These are phyloP conservation scores for Himantopus leucocephalus DNA, from an alignment of 2,113 vertebrate genomes.

Conservation along the genomic window DNA sequence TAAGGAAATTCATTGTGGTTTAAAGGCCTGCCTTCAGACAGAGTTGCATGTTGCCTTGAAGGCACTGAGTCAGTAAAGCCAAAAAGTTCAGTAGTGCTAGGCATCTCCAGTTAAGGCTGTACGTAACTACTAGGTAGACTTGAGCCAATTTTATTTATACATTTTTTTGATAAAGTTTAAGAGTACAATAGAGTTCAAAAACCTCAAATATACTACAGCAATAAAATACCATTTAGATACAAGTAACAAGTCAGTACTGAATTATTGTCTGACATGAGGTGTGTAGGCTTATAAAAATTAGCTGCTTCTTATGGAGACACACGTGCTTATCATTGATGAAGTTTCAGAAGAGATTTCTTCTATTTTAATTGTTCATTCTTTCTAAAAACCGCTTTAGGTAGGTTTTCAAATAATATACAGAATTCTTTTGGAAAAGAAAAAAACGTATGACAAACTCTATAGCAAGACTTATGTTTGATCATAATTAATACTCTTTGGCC, in stretches of 20 bases:
- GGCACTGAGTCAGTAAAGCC: background rate
- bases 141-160: background rate
- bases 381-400: background rate
- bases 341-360: background rate
- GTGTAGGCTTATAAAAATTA: background rate
- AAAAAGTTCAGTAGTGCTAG: background rate
- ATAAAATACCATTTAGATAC: slow-evolving; percentile 20
- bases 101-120: background rate
- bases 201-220: slow-evolving; percentile 19
- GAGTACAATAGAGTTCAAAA: background rate
- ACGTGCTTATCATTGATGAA: background rate
- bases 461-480: background rate
- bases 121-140: background rate
- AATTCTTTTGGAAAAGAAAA: background rate
- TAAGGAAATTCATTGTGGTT: background rate
- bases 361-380: background rate
- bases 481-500: background rate
- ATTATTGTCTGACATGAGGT: slow-evolving; percentile 1
- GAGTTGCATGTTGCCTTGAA: background rate
- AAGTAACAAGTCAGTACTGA: background rate
- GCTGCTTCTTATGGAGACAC: background rate
- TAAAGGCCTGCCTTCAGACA: background rate
- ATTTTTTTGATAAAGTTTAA: slow-evolving; percentile 6
- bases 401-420: background rate
- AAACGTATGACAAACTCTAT: background rate